Percentiles rank a stretch among this genome's conserved stretches.
phyloP scores from a whole-genome alignment of 1,140 invertebrate species.

The Bombus consobrinus region DNA sequence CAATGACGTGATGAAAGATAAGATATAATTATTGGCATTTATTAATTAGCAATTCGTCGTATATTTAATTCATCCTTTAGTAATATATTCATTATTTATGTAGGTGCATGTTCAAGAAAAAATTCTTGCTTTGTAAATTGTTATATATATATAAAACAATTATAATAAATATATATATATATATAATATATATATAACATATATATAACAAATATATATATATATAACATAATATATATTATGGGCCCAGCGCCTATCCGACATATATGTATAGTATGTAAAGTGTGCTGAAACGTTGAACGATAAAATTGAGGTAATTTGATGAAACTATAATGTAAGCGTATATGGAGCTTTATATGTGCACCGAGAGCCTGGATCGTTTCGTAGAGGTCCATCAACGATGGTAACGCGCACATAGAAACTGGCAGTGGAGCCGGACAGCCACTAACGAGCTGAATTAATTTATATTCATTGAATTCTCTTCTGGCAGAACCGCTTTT shows the following conservation, averaged over 20 bases:
- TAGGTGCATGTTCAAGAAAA: neutral
- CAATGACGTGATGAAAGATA: neutral
- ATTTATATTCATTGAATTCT: constrained; percentile 74
- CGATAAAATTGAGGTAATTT: neutral
- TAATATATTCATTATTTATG: no score
- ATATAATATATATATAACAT: no score
- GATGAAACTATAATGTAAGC: neutral
- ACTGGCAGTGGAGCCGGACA: constrained; percentile 28
- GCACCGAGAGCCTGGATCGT: neutral
- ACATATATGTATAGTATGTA: neutral
- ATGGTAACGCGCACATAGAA: constrained; percentile 32
- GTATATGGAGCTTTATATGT: neutral
- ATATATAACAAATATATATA: no score
- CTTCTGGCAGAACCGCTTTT: constrained; percentile 68
- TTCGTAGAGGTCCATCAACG: constrained; percentile 26
- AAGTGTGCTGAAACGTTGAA: neutral
- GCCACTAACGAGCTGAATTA: constrained; percentile 76
- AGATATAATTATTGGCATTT: neutral
- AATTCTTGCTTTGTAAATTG: neutral
- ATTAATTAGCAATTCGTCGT: neutral
- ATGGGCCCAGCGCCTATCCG: no score
- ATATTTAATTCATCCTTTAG: no score
- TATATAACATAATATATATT: no score
- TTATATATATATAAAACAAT: neutral
- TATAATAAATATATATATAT: neutral